Evolutionary conservation across 2,797 vertebrate genomes (phyloP), one percentile per base, ranked within the genome.

Genomic region (Phoxinus dragarum): DNA sequence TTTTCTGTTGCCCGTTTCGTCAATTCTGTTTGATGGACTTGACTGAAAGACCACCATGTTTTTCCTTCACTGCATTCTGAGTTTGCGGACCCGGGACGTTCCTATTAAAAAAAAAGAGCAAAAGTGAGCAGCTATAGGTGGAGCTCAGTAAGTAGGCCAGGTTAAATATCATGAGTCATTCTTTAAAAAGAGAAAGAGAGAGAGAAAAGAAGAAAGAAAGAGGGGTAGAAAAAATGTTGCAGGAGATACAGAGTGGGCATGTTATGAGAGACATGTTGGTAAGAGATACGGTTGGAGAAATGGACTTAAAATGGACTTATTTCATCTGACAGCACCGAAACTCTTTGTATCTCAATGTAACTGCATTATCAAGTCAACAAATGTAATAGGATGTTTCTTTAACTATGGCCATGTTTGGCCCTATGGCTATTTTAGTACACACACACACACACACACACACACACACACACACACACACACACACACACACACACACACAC

Each of bases 21-120:
- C 93, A 92, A 92, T 95, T 95, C 94, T 93, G 89, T 85, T 72
- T 93, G 94, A 93, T 92, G 86, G 90, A 90, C 90, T 85, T 92
- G 93, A 94, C 92, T 92, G 91, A 86, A 89, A 89, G 91, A 93
- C 93, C 93, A 92, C 93, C 93, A 87, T 89, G 91, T 81, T 86
- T 84, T 88, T 81, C n/a, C 77, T 83, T 81, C 87, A 78, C 89
- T 80, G 78, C 38, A 16, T 31, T 84, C 40, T 84, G 73, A 82
- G 72, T 59, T 86, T 82, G 44, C 67, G 31, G n/a, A 78, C 27
- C 81, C 23, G 61, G 44, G 74, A 75, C 34, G 19, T 21, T 81
- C 9, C 44, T 72, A 54, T 84, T 47, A 80, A 73, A 42, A 40
- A 27, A 27, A 49, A 49, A 84, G 68, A 78, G 47, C 19, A 34